Conservation (phyloP, 2,113 vertebrate species). For the Callionymus lyra region DNA sequence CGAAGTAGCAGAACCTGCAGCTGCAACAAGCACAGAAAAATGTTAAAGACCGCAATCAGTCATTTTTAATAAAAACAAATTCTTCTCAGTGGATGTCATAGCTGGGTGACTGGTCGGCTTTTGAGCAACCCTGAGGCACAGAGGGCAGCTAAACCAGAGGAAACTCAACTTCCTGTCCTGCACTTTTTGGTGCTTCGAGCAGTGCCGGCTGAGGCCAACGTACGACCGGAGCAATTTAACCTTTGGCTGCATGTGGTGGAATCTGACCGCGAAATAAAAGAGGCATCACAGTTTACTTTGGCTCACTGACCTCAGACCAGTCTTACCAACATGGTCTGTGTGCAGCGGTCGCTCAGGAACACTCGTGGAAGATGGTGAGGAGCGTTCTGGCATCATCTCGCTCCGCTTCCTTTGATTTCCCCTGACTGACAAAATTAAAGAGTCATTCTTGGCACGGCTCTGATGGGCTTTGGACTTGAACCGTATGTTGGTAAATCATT, state of each 20-base stretch:
- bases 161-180: conserved; percentile 45
- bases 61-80: conserved; percentile 34
- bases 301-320: conserved; percentile 13
- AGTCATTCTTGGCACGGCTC: conserved; percentile 25
- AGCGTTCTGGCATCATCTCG: conserved; percentile 13
- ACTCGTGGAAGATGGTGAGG: conserved; percentile 6
- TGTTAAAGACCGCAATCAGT: conserved; percentile 10
- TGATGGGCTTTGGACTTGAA: conserved; percentile 21
- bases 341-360: conserved; percentile 7
- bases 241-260: conserved; percentile 22
- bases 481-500: conserved; percentile 31
- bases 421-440: conserved; percentile 16
- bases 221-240: conserved; percentile 12
- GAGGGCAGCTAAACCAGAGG: conserved; percentile 32
- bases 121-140: conserved; percentile 22
- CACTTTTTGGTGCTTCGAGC: conserved; percentile 26
- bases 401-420: conserved; percentile 22
- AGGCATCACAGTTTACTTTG: conserved; percentile 31
- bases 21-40: conserved; percentile 1
- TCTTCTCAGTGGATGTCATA: conserved; percentile 25
- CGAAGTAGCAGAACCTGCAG: background rate
- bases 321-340: conserved; percentile 5
- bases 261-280: conserved; percentile 22
- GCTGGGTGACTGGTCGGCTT: conserved; percentile 12
- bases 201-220: conserved; percentile 15